Base-by-base conservation (phyloP, 2,888 invertebrate species). In the Lepidocyrtoides sp. region DNA sequence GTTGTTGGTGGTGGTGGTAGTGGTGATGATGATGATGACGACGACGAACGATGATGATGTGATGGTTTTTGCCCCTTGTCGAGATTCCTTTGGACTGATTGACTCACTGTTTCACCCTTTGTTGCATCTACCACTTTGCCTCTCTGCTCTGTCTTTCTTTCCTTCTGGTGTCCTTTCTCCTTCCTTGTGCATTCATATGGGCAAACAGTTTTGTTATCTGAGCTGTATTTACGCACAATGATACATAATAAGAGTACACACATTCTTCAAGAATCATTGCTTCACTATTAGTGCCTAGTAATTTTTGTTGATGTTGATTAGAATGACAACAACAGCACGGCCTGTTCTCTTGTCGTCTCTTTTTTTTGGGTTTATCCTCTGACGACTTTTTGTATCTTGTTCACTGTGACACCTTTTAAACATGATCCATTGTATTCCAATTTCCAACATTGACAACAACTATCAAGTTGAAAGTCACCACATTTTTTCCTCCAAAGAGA, bases 1-100 rank as follows among this genome's bases (percentile, higher is more conserved):
- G 84, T 29, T 48, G 86, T 0, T 66, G 69, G 63, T 82, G 89
- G 51, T 54, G 72, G 69, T 48, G 75, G n/a, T n/a, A n/a, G n/a
- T n/a, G n/a, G n/a, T n/a, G n/a, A n/a, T n/a, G n/a, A n/a, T n/a
- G n/a, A n/a, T n/a, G n/a, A n/a, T n/a, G n/a, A n/a, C n/a, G n/a
- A n/a, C n/a, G n/a, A n/a, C n/a, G n/a, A n/a, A 83, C 41, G 90
- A 83, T 41, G 86, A 86, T 75, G 84, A 84, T 84, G 84, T 83
- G 81, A 81, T 81, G 81, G 81, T 82, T 89, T 89, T 89, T 81
- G 79, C 89, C 87, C 89, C 89, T 81, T 89, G 81, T 89, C 89
- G 82, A 89, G 89, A 89, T 89, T 89, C 88, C 69, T 69, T 88
- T 89, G 82, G 36, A 36, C 89, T 89, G 89, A 89, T 89, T 89